Percentiles rank a stretch among this genome's conserved stretches.
Evolutionary conservation across 1,140 invertebrate species (phyloP).

Genomic region (Heliconius himera): DNA sequence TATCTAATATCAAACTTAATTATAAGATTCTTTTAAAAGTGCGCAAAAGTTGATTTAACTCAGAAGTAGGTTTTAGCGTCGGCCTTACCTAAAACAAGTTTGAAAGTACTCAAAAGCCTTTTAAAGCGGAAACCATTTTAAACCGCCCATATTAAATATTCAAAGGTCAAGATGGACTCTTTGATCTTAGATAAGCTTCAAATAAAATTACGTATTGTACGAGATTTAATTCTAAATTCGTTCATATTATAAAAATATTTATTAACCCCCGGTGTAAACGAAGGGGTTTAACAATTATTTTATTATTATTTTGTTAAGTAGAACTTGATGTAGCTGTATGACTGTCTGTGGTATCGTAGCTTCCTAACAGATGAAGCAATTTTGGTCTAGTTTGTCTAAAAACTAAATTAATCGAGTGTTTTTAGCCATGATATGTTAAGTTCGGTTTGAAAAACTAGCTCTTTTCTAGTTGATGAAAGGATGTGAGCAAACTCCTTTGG

Average conservation of each 20-base stretch:
- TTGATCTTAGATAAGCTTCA: slow-evolving; percentile 14
- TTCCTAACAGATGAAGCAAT: too few relatives aligned
- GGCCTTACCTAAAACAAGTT: slow-evolving; percentile 20
- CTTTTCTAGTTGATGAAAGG: too few relatives aligned
- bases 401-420: too few relatives aligned
- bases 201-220: slow-evolving; percentile 5
- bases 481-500: too few relatives aligned
- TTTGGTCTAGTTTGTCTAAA: too few relatives aligned
- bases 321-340: too few relatives aligned
- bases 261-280: not conserved
- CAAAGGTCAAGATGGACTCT: slow-evolving; percentile 20
- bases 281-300: too few relatives aligned
- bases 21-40: not conserved
- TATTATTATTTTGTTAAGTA: too few relatives aligned
- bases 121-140: not conserved
- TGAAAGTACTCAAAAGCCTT: slow-evolving; percentile 18
- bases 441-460: too few relatives aligned
- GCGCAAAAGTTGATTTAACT: slow-evolving; percentile 4
- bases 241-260: not conserved
- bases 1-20: slow-evolving; percentile 1
- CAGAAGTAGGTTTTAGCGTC: not conserved
- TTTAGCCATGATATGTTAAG: too few relatives aligned
- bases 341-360: too few relatives aligned
- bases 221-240: not conserved
- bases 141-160: slow-evolving; percentile 13